These are phyloP conservation scores for Corapipo altera DNA, from an alignment of 2,113 vertebrate species.

Conservation along the genomic window DNA sequence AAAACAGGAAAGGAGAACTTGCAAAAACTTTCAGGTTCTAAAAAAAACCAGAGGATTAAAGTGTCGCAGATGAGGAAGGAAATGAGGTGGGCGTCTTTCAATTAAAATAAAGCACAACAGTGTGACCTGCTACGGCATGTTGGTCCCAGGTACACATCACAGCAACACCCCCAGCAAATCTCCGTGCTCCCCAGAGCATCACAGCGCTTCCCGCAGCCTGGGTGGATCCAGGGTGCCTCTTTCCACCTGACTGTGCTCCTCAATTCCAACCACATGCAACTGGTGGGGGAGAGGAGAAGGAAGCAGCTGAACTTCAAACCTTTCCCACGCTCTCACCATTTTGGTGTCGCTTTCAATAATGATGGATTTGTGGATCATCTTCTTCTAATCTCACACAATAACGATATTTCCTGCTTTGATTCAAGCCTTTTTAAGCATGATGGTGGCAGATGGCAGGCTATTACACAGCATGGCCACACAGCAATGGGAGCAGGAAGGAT, in stretches of 20 bases:
- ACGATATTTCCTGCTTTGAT: not conserved
- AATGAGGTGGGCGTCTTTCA: slow-evolving; percentile 17
- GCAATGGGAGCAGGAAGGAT: slow-evolving; percentile 26
- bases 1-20: not conserved
- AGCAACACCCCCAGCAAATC: not conserved
- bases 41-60: not conserved
- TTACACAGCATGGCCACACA: not conserved
- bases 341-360: not conserved
- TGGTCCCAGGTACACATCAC: not conserved
- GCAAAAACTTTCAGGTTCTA: not conserved
- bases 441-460: slow-evolving; percentile 46
- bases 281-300: not conserved
- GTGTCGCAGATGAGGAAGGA: not conserved
- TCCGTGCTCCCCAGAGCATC: not conserved
- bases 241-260: not conserved
- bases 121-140: not conserved
- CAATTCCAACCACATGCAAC: not conserved
- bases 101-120: slow-evolving; percentile 5
- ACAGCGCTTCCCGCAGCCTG: not conserved
- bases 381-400: slow-evolving; percentile 17
- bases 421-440: slow-evolving; percentile 9
- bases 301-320: not conserved
- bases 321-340: not conserved
- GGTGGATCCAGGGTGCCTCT: not conserved
- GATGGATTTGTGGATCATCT: slow-evolving; percentile 11